Evolutionary conservation across 2,888 invertebrate genomes (phyloP).

Genomic region (Caenorhabditis afra): DNA sequence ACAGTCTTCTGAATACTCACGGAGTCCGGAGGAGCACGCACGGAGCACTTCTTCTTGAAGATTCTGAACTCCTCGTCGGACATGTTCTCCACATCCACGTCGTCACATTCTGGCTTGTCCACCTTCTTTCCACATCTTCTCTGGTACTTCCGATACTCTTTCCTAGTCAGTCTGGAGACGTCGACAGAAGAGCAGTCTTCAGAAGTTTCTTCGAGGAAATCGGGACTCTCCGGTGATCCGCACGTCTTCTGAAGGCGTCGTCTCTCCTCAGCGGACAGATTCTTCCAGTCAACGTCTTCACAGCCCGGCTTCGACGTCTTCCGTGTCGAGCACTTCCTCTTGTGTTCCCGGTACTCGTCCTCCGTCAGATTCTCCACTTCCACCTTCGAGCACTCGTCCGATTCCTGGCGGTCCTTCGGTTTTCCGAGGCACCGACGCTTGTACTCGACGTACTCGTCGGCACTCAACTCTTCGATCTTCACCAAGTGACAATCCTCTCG

Average conservation of each 20-base stretch:
- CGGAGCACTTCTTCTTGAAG: slow-evolving; percentile 15
- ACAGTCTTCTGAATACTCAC: slow-evolving; percentile 19
- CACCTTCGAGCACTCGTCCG: slow-evolving; percentile 21
- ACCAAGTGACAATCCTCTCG: not conserved
- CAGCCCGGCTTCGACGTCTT: slow-evolving; percentile 8
- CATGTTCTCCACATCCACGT: slow-evolving; percentile 1
- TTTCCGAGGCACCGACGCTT: not conserved
- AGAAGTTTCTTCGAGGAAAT: too few species aligned
- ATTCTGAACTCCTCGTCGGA: slow-evolving; percentile 22
- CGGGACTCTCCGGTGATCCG: too few species aligned
- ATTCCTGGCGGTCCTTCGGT: not conserved
- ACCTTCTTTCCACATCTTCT: too few species aligned
- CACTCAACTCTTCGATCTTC: not conserved
- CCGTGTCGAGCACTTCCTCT: slow-evolving; percentile 10
- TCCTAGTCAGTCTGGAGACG: too few species aligned
- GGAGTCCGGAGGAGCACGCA: not conserved
- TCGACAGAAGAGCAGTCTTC: too few species aligned
- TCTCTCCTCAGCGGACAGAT: slow-evolving; percentile 20
- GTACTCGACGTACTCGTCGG: not conserved
- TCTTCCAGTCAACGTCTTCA: slow-evolving; percentile 19
- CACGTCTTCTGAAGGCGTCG: slow-evolving; percentile 9
- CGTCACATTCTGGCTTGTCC: not conserved
- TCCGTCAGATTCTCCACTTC: slow-evolving; percentile 30
- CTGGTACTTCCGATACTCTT: too few species aligned
- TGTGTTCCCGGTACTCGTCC: slow-evolving; percentile 24